Conservation (phyloP, 2,113 vertebrate genomes). For the Anser cygnoides region DNA sequence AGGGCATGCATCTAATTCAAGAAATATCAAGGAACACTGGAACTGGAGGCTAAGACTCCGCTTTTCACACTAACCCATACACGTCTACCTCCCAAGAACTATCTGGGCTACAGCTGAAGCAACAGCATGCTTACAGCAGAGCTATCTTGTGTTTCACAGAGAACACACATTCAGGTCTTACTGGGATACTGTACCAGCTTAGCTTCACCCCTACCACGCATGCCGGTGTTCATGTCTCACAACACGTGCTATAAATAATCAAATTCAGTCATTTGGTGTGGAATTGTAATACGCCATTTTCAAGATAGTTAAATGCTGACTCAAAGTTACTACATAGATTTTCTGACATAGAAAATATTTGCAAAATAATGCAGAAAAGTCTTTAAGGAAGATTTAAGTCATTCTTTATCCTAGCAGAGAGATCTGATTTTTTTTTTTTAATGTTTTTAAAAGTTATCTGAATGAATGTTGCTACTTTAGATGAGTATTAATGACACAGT, state of each 20-base stretch:
- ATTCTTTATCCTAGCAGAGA: neutral
- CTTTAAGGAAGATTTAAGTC: neutral
- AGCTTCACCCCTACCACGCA: neutral
- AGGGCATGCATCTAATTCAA: neutral
- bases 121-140: neutral
- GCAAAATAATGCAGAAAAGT: neutral
- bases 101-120: neutral
- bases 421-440: neutral
- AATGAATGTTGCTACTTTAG: neutral
- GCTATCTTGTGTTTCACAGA: neutral
- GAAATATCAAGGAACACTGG: neutral
- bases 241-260: neutral
- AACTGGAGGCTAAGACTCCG: neutral
- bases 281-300: neutral
- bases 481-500: neutral
- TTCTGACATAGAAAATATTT: neutral
- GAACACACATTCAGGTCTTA: rapidly evolving
- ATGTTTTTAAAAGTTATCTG: neutral
- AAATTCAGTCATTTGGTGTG: neutral
- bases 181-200: neutral
- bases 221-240: rapidly evolving
- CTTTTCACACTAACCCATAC: neutral
- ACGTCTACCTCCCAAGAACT: neutral
- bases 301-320: neutral
- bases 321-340: neutral